Base-by-base conservation (phyloP, 2,113 vertebrate genomes). In the Pseudorectes ferrugineus region DNA sequence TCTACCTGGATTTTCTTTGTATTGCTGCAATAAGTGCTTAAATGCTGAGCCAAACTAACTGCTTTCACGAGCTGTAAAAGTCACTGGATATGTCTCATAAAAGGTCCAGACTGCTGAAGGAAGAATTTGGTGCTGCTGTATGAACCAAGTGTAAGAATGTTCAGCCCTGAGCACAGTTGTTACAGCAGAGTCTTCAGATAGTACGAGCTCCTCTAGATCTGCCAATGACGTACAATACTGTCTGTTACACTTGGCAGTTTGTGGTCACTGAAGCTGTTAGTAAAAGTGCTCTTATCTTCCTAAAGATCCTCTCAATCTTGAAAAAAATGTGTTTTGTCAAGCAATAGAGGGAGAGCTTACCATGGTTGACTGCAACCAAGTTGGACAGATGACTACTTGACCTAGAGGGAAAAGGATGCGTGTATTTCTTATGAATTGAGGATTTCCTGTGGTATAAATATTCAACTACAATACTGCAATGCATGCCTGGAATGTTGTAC, bases 171-270 rank as follows among this genome's bases (percentile, higher is more conserved):
- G 33, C 40, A 11, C 42, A n/a, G 43, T 23, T 46, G 5, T 71
- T 74, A 28, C 24, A 45, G 16, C 23, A 23, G 38, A 28, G 31
- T 14, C 62, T 51, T 85, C 52, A 63, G 81, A 76, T 4, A 18
- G 52, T 51, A 20, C 0, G 0, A 17, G 7, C 36, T 84, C 10
- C 45, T 70, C 8, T 72, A 33, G 35, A 23, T 73, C n/a, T 65
- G 24, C 38, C 43, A 36, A 1, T 1, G 4, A 5, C 9, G 19
- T 61, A 70, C 22, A 11, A 0, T 81, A 6, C 49, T 63, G 17
- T n/a, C 26, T 65, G 35, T 63, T 26, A 28, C 10, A 57, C 18
- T 10, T 38, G 45, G 19, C 36, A n/a, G 13, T 57, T 65, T 35
- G 46, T 51, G 40, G 38, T 75, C 29, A 36, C 4, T 66, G 46